Evolutionary conservation across 2,888 invertebrate genomes (phyloP), one percentile per base, ranked within the genome.

Genomic region (Lasioglossum morio): DNA sequence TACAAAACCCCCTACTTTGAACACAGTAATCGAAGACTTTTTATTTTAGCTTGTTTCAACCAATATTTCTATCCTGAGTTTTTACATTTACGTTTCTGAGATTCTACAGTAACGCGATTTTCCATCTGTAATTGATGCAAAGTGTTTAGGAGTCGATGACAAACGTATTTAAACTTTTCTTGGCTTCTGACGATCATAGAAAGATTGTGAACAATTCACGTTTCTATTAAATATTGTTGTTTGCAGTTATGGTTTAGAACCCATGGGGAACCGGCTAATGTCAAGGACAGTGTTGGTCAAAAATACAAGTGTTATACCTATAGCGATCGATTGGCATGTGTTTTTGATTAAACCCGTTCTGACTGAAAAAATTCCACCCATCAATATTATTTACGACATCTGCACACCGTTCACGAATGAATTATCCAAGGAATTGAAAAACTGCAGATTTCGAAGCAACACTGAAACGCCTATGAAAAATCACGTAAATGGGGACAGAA

Each of bases 311-410:
- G 77, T 81, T 1, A 73, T 95, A 48, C 94, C 94, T 5, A 46
- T 95, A 57, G 85, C 80, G 48, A 84, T 95, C 30, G 84, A 92
- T 16, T 95, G 95, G 95, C 92, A 94, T 79, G 86, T 92, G 53
- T 94, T 94, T 81, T 48, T 92, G 70, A 86, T 90, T 0, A 73
- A 90, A 57, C 82, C 86, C 5, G 12, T 12, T 66, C 37, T 72
- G 23, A 34, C 12, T 8, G 75, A 88, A 23, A 79, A 81, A 37
- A 79, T 83, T 40, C 92, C 92, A 48, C 92, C 92, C 1, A 93
- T 94, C 75, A 92, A 91, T 60, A n/a, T 94, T 7, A 34, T 92
- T 37, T 69, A 93, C 37, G 92, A 92, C 72, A 81, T 92, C 69
- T 85, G 85, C 66, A 88, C 88, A 23, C 88, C 89, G 8, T 89